Evolutionary conservation across 2,888 invertebrate genomes (phyloP).

Genomic region (Parnassius glacialis): DNA sequence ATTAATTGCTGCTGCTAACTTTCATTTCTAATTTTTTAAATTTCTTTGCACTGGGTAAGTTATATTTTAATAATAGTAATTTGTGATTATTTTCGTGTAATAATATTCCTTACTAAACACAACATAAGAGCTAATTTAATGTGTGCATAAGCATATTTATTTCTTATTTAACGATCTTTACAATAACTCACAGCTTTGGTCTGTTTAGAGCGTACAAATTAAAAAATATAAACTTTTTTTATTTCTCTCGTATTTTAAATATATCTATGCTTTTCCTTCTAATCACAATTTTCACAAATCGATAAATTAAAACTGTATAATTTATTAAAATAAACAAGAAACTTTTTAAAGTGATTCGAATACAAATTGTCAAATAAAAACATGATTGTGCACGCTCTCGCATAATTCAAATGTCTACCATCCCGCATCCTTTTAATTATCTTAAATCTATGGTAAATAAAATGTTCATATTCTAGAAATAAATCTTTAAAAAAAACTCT

Average conservation of each 20-base stretch:
- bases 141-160: slow-evolving; percentile 41
- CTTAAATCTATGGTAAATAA: slow-evolving; percentile 52
- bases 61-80: background rate
- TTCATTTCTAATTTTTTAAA: background rate
- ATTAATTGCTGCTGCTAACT: no score
- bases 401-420: slow-evolving; percentile 46
- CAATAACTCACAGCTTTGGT: slow-evolving; percentile 77
- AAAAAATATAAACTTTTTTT: slow-evolving; percentile 45
- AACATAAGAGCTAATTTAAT: slow-evolving; percentile 17
- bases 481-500: slow-evolving; percentile 33
- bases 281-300: slow-evolving; percentile 37
- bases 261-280: slow-evolving; percentile 30
- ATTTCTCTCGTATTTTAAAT: slow-evolving; percentile 38
- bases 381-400: slow-evolving; percentile 50
- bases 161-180: slow-evolving; percentile 60
- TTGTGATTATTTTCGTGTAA: background rate
- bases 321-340: slow-evolving; percentile 24
- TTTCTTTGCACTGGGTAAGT: background rate
- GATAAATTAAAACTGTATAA: slow-evolving; percentile 30
- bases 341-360: slow-evolving; percentile 26
- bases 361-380: slow-evolving; percentile 29
- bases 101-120: background rate
- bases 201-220: slow-evolving; percentile 64
- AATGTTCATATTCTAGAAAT: slow-evolving; percentile 36
- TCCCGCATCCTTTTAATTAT: slow-evolving; percentile 46